Conservation (phyloP, 2,797 vertebrate genomes). For the Psittacula derbiana region DNA sequence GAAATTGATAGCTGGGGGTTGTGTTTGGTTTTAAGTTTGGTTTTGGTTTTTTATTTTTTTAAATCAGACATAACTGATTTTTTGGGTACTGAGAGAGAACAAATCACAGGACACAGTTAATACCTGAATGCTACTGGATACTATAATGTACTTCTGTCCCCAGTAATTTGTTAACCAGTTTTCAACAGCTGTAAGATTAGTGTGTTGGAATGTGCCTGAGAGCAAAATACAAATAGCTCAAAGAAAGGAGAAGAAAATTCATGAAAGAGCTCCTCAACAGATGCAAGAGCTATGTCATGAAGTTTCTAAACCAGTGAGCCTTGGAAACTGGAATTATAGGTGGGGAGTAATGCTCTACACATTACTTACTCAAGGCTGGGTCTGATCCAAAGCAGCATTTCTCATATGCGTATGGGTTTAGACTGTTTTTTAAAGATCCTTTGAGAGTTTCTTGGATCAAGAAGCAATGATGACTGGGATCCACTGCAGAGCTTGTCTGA, state of each 20-base stretch:
- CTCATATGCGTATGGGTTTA: neutral
- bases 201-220: neutral
- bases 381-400: neutral
- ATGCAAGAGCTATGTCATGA: neutral
- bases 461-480: neutral
- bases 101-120: neutral
- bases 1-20: rapidly evolving
- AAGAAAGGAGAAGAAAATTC: neutral
- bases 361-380: neutral
- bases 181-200: neutral
- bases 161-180: neutral
- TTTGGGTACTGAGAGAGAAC: neutral
- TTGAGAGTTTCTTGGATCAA: neutral
- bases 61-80: neutral
- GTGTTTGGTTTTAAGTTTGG: neutral
- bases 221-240: neutral
- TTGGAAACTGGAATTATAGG: neutral
- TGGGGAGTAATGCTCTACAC: neutral
- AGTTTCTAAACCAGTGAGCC: neutral
- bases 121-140: neutral
- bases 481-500: neutral
- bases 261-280: neutral
- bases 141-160: neutral
- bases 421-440: neutral
- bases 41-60: neutral